phyloP scores from a whole-genome alignment of 2,797 vertebrate genomes.

The Tragopan temminckii region DNA sequence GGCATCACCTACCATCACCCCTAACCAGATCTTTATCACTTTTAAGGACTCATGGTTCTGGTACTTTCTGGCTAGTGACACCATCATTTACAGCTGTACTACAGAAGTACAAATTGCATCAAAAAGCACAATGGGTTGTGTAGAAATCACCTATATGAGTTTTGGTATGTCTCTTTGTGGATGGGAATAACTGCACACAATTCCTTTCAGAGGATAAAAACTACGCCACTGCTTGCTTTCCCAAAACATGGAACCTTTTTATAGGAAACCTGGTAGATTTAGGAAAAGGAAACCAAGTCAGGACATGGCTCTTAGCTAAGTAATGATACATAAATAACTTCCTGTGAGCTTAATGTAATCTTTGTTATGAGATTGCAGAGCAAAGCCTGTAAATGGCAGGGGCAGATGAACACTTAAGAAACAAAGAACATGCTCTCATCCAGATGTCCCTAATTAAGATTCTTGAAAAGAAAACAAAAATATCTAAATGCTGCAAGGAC shows the following conservation, averaged over 20 bases:
- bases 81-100: not conserved
- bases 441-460: not conserved
- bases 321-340: not conserved
- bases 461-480: not conserved
- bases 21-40: not conserved
- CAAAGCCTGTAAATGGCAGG: not conserved
- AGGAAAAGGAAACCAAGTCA: not conserved
- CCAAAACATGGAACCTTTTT: not conserved
- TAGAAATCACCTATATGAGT: not conserved
- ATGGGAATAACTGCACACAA: not conserved
- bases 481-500: not conserved
- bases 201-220: not conserved
- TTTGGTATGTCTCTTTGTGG: not conserved
- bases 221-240: not conserved
- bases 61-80: not conserved
- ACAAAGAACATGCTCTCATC: not conserved
- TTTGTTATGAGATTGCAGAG: not conserved
- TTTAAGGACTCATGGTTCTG: not conserved
- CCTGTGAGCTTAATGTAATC: not conserved
- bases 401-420: not conserved
- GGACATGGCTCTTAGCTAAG: not conserved
- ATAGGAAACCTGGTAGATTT: not conserved
- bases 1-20: not conserved
- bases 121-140: not conserved
- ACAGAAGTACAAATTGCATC: not conserved